Evolutionary conservation across 2,888 invertebrate genomes (phyloP), one percentile per base, ranked within the genome.

Genomic region (Thereva unica): DNA sequence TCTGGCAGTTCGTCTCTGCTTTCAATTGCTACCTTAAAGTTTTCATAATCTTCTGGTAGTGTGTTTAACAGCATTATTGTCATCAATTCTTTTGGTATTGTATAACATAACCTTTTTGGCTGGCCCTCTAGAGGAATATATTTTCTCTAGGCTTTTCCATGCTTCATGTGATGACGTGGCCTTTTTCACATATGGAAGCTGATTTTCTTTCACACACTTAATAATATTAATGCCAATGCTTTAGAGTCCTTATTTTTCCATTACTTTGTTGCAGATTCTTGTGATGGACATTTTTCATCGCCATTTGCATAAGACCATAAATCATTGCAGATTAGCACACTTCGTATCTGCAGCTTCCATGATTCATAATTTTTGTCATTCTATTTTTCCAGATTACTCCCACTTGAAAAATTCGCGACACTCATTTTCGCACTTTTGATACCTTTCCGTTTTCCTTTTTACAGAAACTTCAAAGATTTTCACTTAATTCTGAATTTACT

Each of bases 381-480:
- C 23, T 2, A 2, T 23, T 23, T 23, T 2, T 23, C 2, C 23
- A 23, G 23, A 2, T 23, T 23, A 23, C 23, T 23, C 23, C 23
- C 23, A 23, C 23, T 23, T 23, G 23, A 23, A 23, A 23, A 23
- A 23, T 23, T 23, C 23, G 23, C 23, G 23, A 23, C 2, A 23
- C 23, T 23, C 23, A 23, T 23, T 23, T 23, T 23, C 23, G 23
- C 1, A 23, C 2, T 23, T 23, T 2, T 23, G 2, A 23, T 23
- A 23, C 23, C 23, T 23, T 23, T 23, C n/a, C n/a, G n/a, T n/a
- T n/a, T n/a, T n/a, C n/a, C n/a, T 23, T 23, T 23, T 23, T 23
- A 23, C 1, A 23, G 23, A 23, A 23, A 23, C 23, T 23, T 23
- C 23, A 66, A 12, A 76, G 61, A 10, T 78, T 77, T 8, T 70